Evolutionary conservation across 2,113 vertebrate genomes (phyloP).

Genomic region (Dasyprocta punctata): DNA sequence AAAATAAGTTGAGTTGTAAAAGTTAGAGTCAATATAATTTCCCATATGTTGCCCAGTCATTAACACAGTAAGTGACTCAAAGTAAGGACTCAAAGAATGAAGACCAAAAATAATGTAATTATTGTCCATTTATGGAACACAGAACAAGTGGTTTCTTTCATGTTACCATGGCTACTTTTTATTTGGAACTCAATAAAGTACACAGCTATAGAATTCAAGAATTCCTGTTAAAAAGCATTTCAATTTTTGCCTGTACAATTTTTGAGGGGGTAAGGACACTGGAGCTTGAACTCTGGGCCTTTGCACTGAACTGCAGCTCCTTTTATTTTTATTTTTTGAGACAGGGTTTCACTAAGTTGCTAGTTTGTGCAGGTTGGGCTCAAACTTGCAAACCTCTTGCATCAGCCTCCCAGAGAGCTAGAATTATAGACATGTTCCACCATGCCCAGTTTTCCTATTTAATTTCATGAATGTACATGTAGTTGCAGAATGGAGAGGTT

Average conservation of each 20-base stretch:
- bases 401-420: neutral
- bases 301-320: neutral
- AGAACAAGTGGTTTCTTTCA: neutral
- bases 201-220: neutral
- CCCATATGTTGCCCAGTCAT: neutral
- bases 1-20: neutral
- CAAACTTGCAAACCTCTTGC: neutral
- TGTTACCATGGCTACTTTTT: neutral
- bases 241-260: neutral
- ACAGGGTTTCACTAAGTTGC: neutral
- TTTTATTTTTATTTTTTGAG: neutral
- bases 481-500: neutral
- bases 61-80: neutral
- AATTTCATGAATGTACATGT: neutral
- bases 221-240: constrained; percentile 24
- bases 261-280: neutral
- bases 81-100: neutral
- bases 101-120: neutral
- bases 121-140: constrained; percentile 2
- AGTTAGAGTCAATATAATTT: constrained; percentile 25
- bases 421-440: neutral
- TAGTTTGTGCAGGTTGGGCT: neutral
- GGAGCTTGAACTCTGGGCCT: neutral
- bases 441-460: neutral
- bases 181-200: neutral